Percentiles rank a stretch among this genome's conserved stretches.
phyloP scores from a whole-genome alignment of 2,797 vertebrate species.

The Chiropotes sagulatus region DNA sequence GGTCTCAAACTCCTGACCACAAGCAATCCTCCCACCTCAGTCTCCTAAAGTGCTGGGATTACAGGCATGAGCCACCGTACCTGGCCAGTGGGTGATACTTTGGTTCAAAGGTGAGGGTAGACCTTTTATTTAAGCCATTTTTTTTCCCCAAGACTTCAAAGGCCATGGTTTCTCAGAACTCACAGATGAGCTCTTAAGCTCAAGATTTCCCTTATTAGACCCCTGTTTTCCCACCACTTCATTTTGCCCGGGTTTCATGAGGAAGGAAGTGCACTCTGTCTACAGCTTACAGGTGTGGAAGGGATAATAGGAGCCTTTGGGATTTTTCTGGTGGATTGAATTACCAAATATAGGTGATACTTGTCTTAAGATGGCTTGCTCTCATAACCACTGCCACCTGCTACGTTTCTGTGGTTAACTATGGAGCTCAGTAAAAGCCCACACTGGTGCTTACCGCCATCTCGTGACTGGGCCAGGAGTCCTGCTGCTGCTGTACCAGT shows the following conservation, averaged over 20 bases:
- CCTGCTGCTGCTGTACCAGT: neutral
- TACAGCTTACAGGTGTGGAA: neutral
- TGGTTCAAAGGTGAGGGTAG: neutral
- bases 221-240: neutral
- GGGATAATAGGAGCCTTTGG: neutral
- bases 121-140: neutral
- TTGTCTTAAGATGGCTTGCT: neutral
- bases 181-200: neutral
- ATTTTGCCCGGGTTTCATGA: neutral
- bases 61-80: rapidly evolving
- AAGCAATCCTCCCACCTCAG: too few species aligned
- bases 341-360: neutral
- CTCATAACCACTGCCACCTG: neutral
- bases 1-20: too few species aligned
- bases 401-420: neutral
- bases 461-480: neutral
- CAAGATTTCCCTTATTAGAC: neutral
- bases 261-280: neutral
- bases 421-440: neutral
- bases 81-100: neutral
- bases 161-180: neutral
- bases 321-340: neutral
- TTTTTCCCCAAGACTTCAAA: neutral
- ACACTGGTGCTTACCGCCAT: neutral
- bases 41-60: too few species aligned